phyloP scores from a whole-genome alignment of 2,797 vertebrate genomes.

The Avahi laniger region DNA sequence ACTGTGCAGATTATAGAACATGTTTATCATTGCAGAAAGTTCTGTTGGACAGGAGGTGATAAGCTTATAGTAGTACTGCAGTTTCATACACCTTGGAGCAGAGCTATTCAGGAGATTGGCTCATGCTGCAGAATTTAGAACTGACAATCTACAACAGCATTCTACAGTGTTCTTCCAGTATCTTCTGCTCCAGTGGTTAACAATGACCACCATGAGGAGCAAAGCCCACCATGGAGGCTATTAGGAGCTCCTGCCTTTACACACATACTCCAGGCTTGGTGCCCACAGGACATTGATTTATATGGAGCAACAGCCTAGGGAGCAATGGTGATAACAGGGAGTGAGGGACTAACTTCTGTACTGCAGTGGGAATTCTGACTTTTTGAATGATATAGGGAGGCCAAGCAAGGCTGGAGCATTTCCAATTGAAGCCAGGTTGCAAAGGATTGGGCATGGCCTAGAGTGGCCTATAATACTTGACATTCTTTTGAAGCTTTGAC shows the following conservation, averaged over 20 bases:
- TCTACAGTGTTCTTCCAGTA: background rate
- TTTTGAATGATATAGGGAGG: constrained; percentile 84
- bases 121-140: background rate
- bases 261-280: background rate
- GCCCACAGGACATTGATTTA: background rate
- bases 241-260: background rate
- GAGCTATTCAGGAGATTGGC: background rate
- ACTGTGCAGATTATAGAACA: background rate
- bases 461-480: constrained; percentile 90
- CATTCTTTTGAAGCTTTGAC: constrained; percentile 93
- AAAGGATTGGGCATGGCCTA: constrained; percentile 88
- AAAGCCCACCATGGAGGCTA: background rate
- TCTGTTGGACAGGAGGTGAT: background rate
- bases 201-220: background rate
- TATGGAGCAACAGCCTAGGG: background rate
- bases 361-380: background rate
- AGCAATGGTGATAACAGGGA: background rate
- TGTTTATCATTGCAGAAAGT: background rate
- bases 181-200: background rate
- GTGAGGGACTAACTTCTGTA: background rate
- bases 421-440: constrained; percentile 87
- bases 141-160: background rate
- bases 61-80: background rate
- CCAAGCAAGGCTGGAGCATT: constrained; percentile 86
- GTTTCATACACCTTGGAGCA: background rate